Conservation (phyloP, 2,797 vertebrate genomes). For the Potorous gilbertii region DNA sequence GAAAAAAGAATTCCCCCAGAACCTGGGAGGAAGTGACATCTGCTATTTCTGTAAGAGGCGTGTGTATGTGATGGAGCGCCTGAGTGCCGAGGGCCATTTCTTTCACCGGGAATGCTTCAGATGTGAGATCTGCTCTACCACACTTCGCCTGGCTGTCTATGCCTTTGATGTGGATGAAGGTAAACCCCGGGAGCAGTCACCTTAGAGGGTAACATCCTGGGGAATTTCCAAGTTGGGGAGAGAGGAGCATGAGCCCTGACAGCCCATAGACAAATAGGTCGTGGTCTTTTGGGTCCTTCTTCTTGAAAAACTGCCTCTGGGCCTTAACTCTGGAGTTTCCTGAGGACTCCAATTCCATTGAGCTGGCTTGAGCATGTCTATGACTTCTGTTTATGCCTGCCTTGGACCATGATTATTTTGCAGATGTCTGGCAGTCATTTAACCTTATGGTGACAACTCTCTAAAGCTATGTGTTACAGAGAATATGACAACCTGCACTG, state of each 20-base stretch:
- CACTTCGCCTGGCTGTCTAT: constrained; percentile 92
- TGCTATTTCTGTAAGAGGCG: constrained; percentile 94
- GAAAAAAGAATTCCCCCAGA: constrained; percentile 87
- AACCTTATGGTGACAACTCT: neutral
- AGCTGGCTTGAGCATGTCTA: neutral
- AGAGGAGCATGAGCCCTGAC: neutral
- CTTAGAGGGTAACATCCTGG: neutral
- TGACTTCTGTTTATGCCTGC: neutral
- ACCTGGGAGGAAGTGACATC: constrained; percentile 91
- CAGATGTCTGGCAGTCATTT: neutral
- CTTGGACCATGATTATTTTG: neutral
- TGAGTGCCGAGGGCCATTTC: constrained; percentile 94
- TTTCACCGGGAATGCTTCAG: constrained; percentile 98
- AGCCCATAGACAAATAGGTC: neutral
- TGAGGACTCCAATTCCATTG: neutral
- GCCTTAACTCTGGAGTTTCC: neutral
- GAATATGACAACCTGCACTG: neutral
- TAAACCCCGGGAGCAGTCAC: constrained; percentile 68
- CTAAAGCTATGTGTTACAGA: neutral
- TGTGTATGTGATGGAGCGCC: constrained; percentile 95
- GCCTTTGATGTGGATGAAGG: constrained; percentile 94
- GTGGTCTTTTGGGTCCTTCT: neutral
- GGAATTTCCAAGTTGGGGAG: neutral
- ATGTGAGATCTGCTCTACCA: constrained; percentile 90
- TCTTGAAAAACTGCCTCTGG: neutral